Conservation (phyloP, 92 coral and sea anemone genomes). For the Nematostella vectensis region DNA sequence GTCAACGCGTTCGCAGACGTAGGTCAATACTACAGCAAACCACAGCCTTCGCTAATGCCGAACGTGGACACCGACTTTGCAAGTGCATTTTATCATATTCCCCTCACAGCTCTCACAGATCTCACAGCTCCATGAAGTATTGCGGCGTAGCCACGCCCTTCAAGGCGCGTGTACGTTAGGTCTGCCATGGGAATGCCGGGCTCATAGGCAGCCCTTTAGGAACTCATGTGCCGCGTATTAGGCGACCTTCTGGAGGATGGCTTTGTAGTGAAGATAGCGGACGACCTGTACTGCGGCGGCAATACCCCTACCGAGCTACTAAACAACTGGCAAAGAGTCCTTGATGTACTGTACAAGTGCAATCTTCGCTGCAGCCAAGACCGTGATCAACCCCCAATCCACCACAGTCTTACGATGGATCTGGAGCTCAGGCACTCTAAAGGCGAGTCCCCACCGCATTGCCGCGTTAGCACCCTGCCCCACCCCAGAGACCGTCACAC, state of each 20-base stretch:
- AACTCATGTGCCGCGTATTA: slow-evolving; percentile 5
- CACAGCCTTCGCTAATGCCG: too few relatives aligned
- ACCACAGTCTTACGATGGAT: slow-evolving; percentile 40
- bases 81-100: slow-evolving; percentile 27
- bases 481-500: slow-evolving; percentile 16
- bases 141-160: slow-evolving; percentile 8
- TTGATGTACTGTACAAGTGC: slow-evolving; percentile 46
- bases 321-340: slow-evolving; percentile 52
- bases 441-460: slow-evolving; percentile 43
- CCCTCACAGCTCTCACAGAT: slow-evolving; percentile 35
- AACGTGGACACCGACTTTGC: too few relatives aligned
- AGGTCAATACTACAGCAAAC: too few relatives aligned
- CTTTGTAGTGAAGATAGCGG: slow-evolving; percentile 24
- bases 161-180: too few relatives aligned
- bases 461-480: slow-evolving; percentile 40
- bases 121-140: slow-evolving; percentile 12
- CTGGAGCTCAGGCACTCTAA: slow-evolving; percentile 38
- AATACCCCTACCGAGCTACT: slow-evolving; percentile 47
- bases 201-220: too few relatives aligned
- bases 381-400: slow-evolving; percentile 33
- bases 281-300: slow-evolving; percentile 62
- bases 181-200: too few relatives aligned
- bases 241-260: slow-evolving; percentile 27
- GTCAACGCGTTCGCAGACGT: slow-evolving; percentile 19
- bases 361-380: slow-evolving; percentile 38